Base-by-base conservation (phyloP, 2,888 invertebrate species). In the Troilus luridus region DNA sequence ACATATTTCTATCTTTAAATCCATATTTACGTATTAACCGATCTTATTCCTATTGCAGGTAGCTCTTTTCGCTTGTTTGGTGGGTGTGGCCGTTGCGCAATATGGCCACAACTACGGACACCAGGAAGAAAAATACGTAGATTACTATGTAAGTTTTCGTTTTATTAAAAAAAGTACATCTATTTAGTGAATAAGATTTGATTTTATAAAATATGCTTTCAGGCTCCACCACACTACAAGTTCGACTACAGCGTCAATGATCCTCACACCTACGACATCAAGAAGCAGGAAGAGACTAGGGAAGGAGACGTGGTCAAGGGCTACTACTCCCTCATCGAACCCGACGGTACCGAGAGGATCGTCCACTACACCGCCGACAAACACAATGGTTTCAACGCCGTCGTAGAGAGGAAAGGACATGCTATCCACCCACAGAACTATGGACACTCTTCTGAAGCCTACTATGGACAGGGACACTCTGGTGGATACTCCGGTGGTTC, bases 331-430 rank as follows among this genome's bases (percentile, higher is more conserved):
- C 85, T 85, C 56, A 6, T 56, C 56, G 85, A 85, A 58, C 85
- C 85, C 85, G 85, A 85, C 56, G 85, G 85, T 19, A 85, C 85
- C 56, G 56, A 85, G 19, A 85, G 85, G 58, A 85, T 85, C 58
- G 85, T 85, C 85, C 85, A 85, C 58, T 85, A 85, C 85, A 85
- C 85, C 21, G 85, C 85, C 1, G 85, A 85, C 11, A 10, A 21
- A 21, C 60, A 91, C 9, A 91, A 91, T 62, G 91, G 91, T 7
- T 91, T 91, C 91, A 91, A 91, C 91, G 91, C 88, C 89, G 91
- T 90, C 60, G 91, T 91, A 58, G 90, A 91, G 88, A 89, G 90
- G 54, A 90, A n/a, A 85, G 85, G 85, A 10, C 85, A 85, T 11
- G 85, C 85, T n/a, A 14, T 58, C n/a, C 85, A 85, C n/a, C 85